Evolutionary conservation across 2,888 invertebrate genomes (phyloP).

Genomic region (Pomacea canaliculata): DNA sequence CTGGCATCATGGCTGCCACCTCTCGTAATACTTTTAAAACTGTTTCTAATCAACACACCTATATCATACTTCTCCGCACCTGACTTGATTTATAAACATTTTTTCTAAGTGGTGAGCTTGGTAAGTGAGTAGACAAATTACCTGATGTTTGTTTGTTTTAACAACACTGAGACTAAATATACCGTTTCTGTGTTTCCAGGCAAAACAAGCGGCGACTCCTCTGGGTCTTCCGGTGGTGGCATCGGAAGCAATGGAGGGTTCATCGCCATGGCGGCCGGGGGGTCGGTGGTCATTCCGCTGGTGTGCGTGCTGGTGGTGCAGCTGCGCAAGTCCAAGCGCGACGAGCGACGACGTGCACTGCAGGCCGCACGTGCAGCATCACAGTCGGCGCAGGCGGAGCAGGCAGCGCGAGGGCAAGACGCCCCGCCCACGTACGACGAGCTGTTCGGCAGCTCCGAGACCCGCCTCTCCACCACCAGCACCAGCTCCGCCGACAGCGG

Average conservation of each 20-base stretch:
- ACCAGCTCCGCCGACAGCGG: constrained; percentile 4
- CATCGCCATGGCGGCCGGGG: constrained; percentile 38
- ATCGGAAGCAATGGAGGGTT: constrained; percentile 35
- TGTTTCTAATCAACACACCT: too few species aligned
- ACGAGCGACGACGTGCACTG: constrained; percentile 26
- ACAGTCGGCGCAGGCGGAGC: neutral
- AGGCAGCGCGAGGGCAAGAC: constrained; percentile 4
- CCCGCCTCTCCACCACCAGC: neutral
- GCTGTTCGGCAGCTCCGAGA: constrained; percentile 29
- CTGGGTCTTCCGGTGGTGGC: neutral
- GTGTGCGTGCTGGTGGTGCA: constrained; percentile 36
- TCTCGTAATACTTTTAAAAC: too few species aligned
- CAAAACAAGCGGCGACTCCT: too few species aligned
- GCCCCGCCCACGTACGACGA: constrained; percentile 38
- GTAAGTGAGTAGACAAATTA: too few species aligned
- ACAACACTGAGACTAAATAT: too few species aligned
- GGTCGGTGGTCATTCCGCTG: constrained; percentile 34
- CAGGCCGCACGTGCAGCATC: neutral
- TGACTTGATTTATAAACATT: too few species aligned
- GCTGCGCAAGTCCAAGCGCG: constrained; percentile 30
- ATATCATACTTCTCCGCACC: too few species aligned
- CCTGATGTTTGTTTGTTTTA: too few species aligned
- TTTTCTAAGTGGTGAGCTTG: too few species aligned
- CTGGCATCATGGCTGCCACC: too few species aligned
- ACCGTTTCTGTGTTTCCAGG: too few species aligned